Conservation (phyloP, 2,888 invertebrate genomes). For the Phengaris alcon region DNA sequence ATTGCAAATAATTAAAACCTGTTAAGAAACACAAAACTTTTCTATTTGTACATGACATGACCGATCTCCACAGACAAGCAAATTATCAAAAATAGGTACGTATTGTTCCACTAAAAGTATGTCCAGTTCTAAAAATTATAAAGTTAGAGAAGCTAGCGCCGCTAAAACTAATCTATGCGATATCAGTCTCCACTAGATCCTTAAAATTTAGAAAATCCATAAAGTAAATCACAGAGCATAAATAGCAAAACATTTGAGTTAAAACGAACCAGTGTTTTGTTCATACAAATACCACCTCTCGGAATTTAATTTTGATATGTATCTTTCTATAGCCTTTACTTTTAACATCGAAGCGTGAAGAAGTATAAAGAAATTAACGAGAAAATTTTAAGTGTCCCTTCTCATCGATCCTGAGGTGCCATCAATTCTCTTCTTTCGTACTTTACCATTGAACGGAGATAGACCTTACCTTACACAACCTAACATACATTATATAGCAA, state of each 20-base stretch:
- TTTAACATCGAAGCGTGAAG: slow-evolving; percentile 57
- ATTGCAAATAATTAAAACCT: neutral
- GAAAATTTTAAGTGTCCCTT: slow-evolving; percentile 69
- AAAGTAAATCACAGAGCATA: slow-evolving; percentile 78
- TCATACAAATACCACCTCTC: slow-evolving; percentile 59
- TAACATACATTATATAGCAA: slow-evolving; percentile 65
- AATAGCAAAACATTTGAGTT: slow-evolving; percentile 74
- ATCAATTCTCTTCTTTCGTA: slow-evolving; percentile 55
- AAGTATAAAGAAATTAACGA: slow-evolving; percentile 51
- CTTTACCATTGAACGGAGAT: slow-evolving; percentile 68
- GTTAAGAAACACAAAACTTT: neutral
- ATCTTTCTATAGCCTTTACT: slow-evolving; percentile 70
- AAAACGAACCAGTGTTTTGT: slow-evolving; percentile 57
- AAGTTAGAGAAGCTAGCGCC: slow-evolving; percentile 77
- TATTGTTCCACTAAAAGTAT: slow-evolving; percentile 54
- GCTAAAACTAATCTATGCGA: slow-evolving; percentile 79
- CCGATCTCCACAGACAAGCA: slow-evolving; percentile 56
- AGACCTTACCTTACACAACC: slow-evolving; percentile 67
- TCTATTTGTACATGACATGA: slow-evolving; percentile 30
- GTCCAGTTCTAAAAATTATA: slow-evolving; percentile 66
- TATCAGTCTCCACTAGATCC: slow-evolving; percentile 79
- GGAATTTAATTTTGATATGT: slow-evolving; percentile 73
- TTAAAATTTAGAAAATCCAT: slow-evolving; percentile 78
- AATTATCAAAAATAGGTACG: slow-evolving; percentile 66
- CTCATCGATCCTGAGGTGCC: slow-evolving; percentile 71